These are phyloP conservation scores for Cylas formicarius DNA, from an alignment of 1,140 invertebrate genomes.

Conservation along the genomic window DNA sequence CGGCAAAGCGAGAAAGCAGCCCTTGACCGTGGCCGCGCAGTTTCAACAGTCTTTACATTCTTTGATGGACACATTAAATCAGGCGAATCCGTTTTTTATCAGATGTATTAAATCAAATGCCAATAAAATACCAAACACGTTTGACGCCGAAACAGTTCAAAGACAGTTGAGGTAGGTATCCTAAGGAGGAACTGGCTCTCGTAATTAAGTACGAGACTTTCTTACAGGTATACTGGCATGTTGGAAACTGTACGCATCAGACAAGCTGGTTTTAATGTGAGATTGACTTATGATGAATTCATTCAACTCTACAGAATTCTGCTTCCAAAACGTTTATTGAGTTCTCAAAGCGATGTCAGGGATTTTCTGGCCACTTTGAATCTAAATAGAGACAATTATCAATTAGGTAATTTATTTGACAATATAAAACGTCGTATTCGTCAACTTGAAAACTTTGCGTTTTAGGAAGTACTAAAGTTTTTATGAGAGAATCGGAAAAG, in stretches of 20 bases:
- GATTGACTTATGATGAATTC: slow-evolving; percentile 90
- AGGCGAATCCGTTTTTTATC: slow-evolving; percentile 95
- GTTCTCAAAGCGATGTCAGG: slow-evolving; percentile 71
- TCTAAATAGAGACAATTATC: slow-evolving; percentile 83
- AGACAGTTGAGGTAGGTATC: slow-evolving; percentile 51
- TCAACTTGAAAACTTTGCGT: slow-evolving; percentile 1
- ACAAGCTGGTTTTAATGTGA: slow-evolving; percentile 91
- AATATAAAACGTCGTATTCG: background rate
- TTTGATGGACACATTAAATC: slow-evolving; percentile 88
- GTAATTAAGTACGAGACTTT: background rate
- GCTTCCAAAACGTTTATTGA: slow-evolving; percentile 75
- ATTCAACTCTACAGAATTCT: slow-evolving; percentile 87
- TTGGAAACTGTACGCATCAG: slow-evolving; percentile 91
- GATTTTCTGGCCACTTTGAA: slow-evolving; percentile 73
- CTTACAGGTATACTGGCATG: slow-evolving; percentile 81
- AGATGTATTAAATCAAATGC: slow-evolving; percentile 94
- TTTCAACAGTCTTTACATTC: slow-evolving; percentile 88
- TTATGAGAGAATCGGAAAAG: slow-evolving; percentile 90
- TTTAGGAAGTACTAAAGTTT: slow-evolving; percentile 69
- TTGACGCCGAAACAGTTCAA: slow-evolving; percentile 92
- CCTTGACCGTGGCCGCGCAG: slow-evolving; percentile 86
- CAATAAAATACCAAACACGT: slow-evolving; percentile 83
- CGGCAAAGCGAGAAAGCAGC: slow-evolving; percentile 75
- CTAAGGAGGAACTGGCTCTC: background rate
- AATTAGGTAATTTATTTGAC: slow-evolving; percentile 54